Evolutionary conservation across 2,797 vertebrate genomes (phyloP).

Genomic region (Mormyrops boulengeri): DNA sequence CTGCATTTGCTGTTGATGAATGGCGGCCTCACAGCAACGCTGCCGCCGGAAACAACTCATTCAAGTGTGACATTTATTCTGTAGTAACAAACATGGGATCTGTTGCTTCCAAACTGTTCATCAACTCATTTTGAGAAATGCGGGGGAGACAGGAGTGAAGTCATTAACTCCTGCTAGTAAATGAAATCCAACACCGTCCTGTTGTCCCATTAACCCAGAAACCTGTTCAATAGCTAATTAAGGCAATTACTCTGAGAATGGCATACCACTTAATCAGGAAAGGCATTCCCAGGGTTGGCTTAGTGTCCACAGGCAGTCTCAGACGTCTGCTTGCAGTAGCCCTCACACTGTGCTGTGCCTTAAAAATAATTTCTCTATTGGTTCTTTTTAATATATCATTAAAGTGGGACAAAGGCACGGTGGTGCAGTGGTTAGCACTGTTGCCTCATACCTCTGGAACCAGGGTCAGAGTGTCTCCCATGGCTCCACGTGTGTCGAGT

Average conservation of each 20-base stretch:
- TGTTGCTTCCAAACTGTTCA: constrained; percentile 82
- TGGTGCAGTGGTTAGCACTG: neutral
- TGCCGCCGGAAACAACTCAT: constrained; percentile 71
- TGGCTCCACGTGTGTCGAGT: neutral
- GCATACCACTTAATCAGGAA: constrained; percentile 73
- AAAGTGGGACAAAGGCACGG: neutral
- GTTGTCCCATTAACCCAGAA: constrained; percentile 85
- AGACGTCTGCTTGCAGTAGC: constrained; percentile 27
- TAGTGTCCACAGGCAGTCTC: constrained; percentile 61
- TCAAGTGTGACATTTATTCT: constrained; percentile 99
- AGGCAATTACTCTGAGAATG: constrained; percentile 82
- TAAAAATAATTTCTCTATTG: neutral
- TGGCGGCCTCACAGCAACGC: constrained; percentile 55
- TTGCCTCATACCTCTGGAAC: neutral
- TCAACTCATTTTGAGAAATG: constrained; percentile 91
- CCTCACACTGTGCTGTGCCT: neutral
- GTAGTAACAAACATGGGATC: constrained; percentile 93
- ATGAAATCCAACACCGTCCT: constrained; percentile 82
- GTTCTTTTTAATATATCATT: neutral
- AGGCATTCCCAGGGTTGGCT: constrained; percentile 65
- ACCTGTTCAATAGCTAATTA: constrained; percentile 91
- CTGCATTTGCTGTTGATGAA: constrained; percentile 33
- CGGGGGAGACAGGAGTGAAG: constrained; percentile 83
- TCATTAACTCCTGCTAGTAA: constrained; percentile 84
- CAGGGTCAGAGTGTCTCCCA: neutral